These are phyloP conservation scores for Drosophila subquinaria DNA, from an alignment of 2,888 invertebrate species.

Conservation along the genomic window DNA sequence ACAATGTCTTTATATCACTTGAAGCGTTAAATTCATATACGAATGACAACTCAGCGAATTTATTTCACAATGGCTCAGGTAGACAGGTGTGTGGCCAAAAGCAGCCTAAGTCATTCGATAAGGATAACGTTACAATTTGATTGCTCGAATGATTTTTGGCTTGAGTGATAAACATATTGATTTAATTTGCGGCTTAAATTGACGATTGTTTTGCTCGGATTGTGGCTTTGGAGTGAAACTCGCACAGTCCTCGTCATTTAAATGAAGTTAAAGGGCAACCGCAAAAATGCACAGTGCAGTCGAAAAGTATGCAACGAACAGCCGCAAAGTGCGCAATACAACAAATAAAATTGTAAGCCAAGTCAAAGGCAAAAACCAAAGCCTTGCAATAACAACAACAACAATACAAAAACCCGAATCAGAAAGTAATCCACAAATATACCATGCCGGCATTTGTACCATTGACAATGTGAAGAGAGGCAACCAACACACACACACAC, in stretches of 20 bases:
- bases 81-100: conserved; percentile 2
- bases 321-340: conserved; percentile 28
- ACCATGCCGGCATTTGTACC: conserved; percentile 49
- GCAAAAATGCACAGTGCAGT: conserved; percentile 37
- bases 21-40: conserved; percentile 51
- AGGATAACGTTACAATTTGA: conserved; percentile 39
- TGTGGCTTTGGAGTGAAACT: background rate
- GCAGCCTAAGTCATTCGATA: conserved; percentile 4
- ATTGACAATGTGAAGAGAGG: conserved; percentile 46
- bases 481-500: conserved; percentile 22
- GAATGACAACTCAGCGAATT: conserved; percentile 63
- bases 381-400: conserved; percentile 24
- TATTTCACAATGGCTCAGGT: conserved; percentile 19
- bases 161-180: conserved; percentile 49
- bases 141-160: conserved; percentile 61
- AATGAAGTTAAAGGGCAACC: conserved; percentile 48
- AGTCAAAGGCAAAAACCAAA: conserved; percentile 41
- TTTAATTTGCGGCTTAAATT: conserved; percentile 52
- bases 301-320: conserved; percentile 35
- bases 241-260: conserved; percentile 23
- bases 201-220: conserved; percentile 1
- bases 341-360: conserved; percentile 38
- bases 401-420: conserved; percentile 35
- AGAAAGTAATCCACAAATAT: conserved; percentile 69
- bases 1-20: conserved; percentile 37